A percentile compares a stretch with the other conserved stretches of the same genome.
Evolutionary conservation across 2,888 invertebrate species (phyloP).

Genomic region (Drosophila kanekoi): DNA sequence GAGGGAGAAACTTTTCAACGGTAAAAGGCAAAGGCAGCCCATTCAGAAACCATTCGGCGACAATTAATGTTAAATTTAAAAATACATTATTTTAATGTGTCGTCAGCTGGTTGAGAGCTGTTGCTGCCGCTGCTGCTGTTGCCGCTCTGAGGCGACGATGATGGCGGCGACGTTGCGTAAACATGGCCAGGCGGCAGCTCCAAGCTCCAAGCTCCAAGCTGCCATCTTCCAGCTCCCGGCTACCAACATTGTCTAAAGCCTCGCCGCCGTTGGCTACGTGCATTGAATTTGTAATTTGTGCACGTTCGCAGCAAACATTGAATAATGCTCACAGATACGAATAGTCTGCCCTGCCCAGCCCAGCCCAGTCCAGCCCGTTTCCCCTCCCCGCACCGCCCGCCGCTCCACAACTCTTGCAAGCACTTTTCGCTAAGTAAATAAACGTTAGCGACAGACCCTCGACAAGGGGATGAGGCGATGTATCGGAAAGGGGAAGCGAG

Average conservation of each 20-base stretch:
- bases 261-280: slow-evolving; percentile 70
- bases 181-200: slow-evolving; percentile 33
- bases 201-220: slow-evolving; percentile 41
- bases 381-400: not conserved
- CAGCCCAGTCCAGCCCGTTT: no score
- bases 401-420: slow-evolving; percentile 26
- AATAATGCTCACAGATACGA: slow-evolving; percentile 77
- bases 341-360: slow-evolving; percentile 37
- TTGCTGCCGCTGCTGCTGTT: slow-evolving; percentile 18
- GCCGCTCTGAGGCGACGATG: slow-evolving; percentile 52
- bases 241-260: slow-evolving; percentile 33
- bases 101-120: slow-evolving; percentile 64
- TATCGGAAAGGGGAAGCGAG: not conserved
- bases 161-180: slow-evolving; percentile 60
- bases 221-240: slow-evolving; percentile 3
- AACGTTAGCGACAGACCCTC: slow-evolving; percentile 48
- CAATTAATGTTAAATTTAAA: slow-evolving; percentile 81
- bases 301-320: slow-evolving; percentile 80
- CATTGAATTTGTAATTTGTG: slow-evolving; percentile 80
- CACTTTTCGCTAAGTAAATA: slow-evolving; percentile 76
- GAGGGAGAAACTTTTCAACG: slow-evolving; percentile 14
- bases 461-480: not conserved
- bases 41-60: slow-evolving; percentile 73
- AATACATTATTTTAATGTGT: slow-evolving; percentile 81
- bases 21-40: slow-evolving; percentile 48